Evolutionary conservation across 1,140 invertebrate genomes (phyloP).

Genomic region (Yoshiicerus persimilis): DNA sequence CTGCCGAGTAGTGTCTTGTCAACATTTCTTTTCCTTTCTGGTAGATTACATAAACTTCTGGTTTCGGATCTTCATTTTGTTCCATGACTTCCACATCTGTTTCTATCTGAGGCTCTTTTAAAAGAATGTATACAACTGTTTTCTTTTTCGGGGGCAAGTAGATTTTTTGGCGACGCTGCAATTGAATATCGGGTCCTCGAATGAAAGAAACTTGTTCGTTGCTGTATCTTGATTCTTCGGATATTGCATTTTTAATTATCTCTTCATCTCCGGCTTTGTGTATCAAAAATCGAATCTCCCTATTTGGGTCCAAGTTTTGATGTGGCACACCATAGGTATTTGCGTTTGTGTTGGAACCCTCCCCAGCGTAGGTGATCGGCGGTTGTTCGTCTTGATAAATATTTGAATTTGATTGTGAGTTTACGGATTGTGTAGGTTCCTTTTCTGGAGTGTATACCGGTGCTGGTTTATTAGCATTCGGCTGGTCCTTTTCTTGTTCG

Average conservation of each 20-base stretch:
- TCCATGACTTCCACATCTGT: slow-evolving; percentile 38
- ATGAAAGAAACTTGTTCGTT: slow-evolving; percentile 34
- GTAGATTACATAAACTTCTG: slow-evolving; percentile 44
- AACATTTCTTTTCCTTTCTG: slow-evolving; percentile 27
- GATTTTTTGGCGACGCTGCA: slow-evolving; percentile 34
- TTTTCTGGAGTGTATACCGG: background rate
- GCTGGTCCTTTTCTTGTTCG: no score
- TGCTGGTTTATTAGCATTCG: background rate
- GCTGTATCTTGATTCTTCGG: background rate
- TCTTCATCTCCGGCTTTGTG: slow-evolving; percentile 42
- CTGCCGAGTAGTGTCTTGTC: background rate
- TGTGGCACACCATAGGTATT: background rate
- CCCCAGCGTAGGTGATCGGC: background rate
- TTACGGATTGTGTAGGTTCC: background rate
- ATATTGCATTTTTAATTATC: slow-evolving; percentile 30
- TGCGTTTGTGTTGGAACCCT: background rate
- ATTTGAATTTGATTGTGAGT: background rate
- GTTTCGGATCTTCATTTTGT: slow-evolving; percentile 31
- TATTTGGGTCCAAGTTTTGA: background rate
- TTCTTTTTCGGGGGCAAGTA: slow-evolving; percentile 43
- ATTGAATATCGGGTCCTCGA: slow-evolving; percentile 30
- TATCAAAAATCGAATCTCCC: slow-evolving; percentile 39
- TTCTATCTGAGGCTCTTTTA: slow-evolving; percentile 39
- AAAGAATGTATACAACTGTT: slow-evolving; percentile 39
- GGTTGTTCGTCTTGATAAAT: background rate